These are phyloP conservation scores for Emmelina monodactyla DNA, from an alignment of 2,888 invertebrate species.

Conservation along the genomic window DNA sequence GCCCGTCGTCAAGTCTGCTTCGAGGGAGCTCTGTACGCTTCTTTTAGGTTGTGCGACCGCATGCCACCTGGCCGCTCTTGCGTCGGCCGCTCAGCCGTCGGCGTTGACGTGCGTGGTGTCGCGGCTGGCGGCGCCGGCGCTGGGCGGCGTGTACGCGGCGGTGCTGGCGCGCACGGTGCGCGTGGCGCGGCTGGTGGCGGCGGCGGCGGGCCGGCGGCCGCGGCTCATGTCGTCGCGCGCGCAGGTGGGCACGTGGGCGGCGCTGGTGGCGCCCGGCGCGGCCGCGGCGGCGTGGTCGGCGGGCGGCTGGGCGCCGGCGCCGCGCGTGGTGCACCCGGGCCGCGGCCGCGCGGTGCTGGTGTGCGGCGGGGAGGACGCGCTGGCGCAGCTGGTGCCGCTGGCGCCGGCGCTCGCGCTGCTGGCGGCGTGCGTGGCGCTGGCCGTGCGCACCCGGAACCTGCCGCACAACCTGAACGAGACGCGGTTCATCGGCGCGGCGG, in stretches of 20 bases:
- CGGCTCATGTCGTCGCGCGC: slow-evolving; percentile 45
- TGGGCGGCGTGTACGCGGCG: slow-evolving; percentile 27
- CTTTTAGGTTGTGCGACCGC: slow-evolving; percentile 16
- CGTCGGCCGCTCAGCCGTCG: slow-evolving; percentile 50
- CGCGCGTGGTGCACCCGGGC: slow-evolving; percentile 57
- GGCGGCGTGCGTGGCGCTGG: slow-evolving; percentile 77
- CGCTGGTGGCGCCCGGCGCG: slow-evolving; percentile 55
- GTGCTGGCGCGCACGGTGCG: slow-evolving; percentile 28
- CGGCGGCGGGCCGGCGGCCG: slow-evolving; percentile 27
- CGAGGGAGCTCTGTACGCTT: slow-evolving; percentile 50
- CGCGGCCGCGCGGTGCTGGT: slow-evolving; percentile 65
- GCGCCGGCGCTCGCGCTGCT: slow-evolving; percentile 77
- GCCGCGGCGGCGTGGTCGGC: slow-evolving; percentile 68
- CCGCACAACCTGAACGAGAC: slow-evolving; percentile 86
- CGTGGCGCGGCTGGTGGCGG: slow-evolving; percentile 26
- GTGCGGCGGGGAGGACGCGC: slow-evolving; percentile 63
- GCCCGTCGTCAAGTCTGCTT: slow-evolving; percentile 78
- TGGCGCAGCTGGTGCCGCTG: slow-evolving; percentile 67
- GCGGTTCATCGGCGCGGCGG: slow-evolving; percentile 78
- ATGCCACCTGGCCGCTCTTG: slow-evolving; percentile 67
- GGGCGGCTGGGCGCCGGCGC: slow-evolving; percentile 48
- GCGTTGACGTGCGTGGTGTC: slow-evolving; percentile 19
- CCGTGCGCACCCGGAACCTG: slow-evolving; percentile 78
- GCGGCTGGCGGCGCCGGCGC: slow-evolving; percentile 25
- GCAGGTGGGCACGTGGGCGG: slow-evolving; percentile 65